phyloP scores from a whole-genome alignment of 2,113 vertebrate species.

The Chaetorhynchus papuensis region DNA sequence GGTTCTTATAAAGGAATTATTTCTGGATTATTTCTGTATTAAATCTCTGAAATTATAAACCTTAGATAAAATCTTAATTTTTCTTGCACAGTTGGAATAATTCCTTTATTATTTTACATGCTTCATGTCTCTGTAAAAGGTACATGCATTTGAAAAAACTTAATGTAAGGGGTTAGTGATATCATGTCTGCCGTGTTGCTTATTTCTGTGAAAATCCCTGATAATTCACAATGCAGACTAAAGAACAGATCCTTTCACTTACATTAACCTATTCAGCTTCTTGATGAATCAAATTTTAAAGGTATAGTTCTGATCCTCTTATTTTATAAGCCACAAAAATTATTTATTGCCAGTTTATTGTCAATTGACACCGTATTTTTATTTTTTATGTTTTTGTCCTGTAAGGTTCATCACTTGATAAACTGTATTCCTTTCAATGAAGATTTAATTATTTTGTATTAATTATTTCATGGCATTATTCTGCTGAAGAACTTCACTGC shows the following conservation, averaged over 20 bases:
- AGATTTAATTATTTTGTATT: slow-evolving; percentile 35
- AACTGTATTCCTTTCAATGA: not conserved
- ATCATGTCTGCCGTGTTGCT: not conserved
- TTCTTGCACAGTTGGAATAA: not conserved
- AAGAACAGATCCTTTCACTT: not conserved
- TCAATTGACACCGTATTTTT: not conserved
- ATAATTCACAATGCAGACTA: not conserved
- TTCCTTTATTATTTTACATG: not conserved
- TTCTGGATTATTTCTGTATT: not conserved
- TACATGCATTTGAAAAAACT: not conserved
- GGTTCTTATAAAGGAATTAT: not conserved
- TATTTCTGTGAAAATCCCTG: not conserved
- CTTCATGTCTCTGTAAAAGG: not conserved
- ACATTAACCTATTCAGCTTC: not conserved
- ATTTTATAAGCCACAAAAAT: not conserved
- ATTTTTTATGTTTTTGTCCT: not conserved
- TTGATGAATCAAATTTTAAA: not conserved
- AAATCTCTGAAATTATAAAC: not conserved
- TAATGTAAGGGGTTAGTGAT: not conserved
- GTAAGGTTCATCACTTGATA: not conserved
- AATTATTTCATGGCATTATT: not conserved
- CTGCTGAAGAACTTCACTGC: not conserved
- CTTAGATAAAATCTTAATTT: not conserved
- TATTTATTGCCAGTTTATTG: not conserved
- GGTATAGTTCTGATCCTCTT: not conserved